Evolutionary conservation across 2,797 vertebrate genomes (phyloP), one percentile per base, ranked within the genome.

Genomic region (Pipistrellus pygmaeus): DNA sequence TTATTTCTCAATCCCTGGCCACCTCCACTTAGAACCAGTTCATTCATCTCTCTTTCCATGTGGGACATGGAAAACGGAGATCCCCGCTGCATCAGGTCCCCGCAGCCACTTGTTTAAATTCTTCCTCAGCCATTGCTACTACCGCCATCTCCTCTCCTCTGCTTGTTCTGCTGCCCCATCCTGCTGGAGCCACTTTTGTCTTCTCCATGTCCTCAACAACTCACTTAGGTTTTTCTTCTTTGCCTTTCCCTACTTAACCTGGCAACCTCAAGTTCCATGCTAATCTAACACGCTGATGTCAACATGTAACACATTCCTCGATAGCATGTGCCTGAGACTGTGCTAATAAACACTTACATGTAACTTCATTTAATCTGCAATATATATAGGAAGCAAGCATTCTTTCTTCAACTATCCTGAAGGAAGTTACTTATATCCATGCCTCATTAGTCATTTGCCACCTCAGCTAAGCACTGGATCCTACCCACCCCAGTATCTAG

Each of bases 171-270:
- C 21, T 57, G 11, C 20, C 8, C 41, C 44, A 5, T 46, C n/a
- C 75, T 68, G 25, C 32, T 73, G 73, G 46, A 77, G 5, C 27
- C 41, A 77, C 30, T 62, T 73, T 62, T 53, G 30, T 84, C 57
- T 89, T 57, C 62, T 55, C 9, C 6, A 23, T 41, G 3, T 32
- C 44, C 48, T 57, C 46, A 83, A 41, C 20, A 69, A 72, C 23
- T 84, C 48, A n/a, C 30, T 57, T 71, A 60, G 55, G 51, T 27
- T 77, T 93, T 87, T 82, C 12, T 25, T 88, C 60, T 91, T 57
- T 41, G 92, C n/a, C 66, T 84, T 92, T 48, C 62, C 27, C 81
- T 21, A 8, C 4, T 84, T 84, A 41, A 41, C 12, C 11, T 62
- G 8, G 10, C 12, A 55, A 44, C 62, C 73, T 72, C 15, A 89